Conservation (phyloP, 2,888 invertebrate genomes). For the Drosophila vallismaia region DNA sequence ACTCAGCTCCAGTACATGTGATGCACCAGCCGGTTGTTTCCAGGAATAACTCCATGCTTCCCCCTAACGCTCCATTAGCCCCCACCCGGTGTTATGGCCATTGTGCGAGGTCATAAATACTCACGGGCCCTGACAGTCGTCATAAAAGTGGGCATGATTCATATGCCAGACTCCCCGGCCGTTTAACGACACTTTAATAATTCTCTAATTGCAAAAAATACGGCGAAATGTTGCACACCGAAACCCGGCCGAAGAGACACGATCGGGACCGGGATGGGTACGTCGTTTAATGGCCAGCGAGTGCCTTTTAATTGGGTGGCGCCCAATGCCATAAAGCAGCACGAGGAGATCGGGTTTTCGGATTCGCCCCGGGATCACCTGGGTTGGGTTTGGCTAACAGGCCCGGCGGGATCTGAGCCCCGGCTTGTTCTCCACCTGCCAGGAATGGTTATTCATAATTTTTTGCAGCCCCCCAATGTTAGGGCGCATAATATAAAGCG, state of each 20-base stretch:
- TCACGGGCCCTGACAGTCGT: slow-evolving; percentile 57
- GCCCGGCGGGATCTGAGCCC: slow-evolving; percentile 7
- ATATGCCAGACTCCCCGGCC: slow-evolving; percentile 54
- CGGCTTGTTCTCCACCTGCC: slow-evolving; percentile 39
- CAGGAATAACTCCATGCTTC: slow-evolving; percentile 9
- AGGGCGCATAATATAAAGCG: slow-evolving; percentile 42
- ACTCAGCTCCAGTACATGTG: neutral
- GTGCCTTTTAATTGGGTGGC: slow-evolving; percentile 78
- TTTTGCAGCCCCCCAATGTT: slow-evolving; percentile 4
- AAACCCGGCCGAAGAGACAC: slow-evolving; percentile 4
- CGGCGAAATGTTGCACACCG: slow-evolving; percentile 47
- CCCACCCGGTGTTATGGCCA: slow-evolving; percentile 22
- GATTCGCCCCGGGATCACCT: slow-evolving; percentile 20
- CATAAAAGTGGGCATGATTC: slow-evolving; percentile 68
- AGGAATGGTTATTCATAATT: slow-evolving; percentile 66
- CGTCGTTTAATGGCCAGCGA: slow-evolving; percentile 68
- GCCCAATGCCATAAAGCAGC: slow-evolving; percentile 60
- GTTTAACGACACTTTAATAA: slow-evolving; percentile 79
- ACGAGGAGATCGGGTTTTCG: slow-evolving; percentile 29
- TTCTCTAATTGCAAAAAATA: slow-evolving; percentile 73
- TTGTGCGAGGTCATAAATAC: slow-evolving; percentile 61
- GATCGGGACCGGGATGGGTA: slow-evolving; percentile 15
- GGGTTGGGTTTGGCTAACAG: neutral
- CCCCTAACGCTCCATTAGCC: neutral
- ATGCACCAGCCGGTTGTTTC: slow-evolving; percentile 11